Percentiles rank a stretch among this genome's conserved stretches.
These are phyloP conservation scores for Apus apus DNA, from an alignment of 2,113 vertebrate species.

Conservation along the genomic window DNA sequence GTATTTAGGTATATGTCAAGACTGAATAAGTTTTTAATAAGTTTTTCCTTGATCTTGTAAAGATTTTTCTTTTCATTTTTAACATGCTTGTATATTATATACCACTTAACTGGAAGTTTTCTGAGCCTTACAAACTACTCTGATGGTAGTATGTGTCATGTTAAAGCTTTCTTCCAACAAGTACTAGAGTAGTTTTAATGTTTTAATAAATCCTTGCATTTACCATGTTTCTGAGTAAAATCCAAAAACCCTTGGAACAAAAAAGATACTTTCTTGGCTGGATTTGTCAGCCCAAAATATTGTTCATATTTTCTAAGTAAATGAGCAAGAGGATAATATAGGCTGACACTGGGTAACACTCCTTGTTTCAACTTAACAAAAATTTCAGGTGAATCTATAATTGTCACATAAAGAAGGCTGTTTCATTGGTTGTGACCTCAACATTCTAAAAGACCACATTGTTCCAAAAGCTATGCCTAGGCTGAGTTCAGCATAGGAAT, in stretches of 20 bases:
- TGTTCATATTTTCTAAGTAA: neutral
- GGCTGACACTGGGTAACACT: neutral
- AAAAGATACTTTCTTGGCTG: neutral
- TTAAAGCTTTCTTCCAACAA: neutral
- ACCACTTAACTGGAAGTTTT: neutral
- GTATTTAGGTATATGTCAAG: neutral
- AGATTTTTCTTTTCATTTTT: neutral
- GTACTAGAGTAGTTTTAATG: neutral
- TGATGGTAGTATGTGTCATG: neutral
- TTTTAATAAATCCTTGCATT: constrained; percentile 23
- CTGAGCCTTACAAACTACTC: neutral
- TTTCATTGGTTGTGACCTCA: neutral
- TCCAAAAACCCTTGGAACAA: neutral
- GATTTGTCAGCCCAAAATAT: neutral
- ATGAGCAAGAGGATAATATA: neutral
- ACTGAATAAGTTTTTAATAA: neutral
- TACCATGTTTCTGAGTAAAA: neutral
- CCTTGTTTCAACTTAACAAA: neutral
- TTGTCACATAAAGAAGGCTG: neutral
- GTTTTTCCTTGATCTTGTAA: neutral
- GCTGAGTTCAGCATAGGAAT: neutral
- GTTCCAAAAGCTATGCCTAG: neutral
- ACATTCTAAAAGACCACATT: neutral
- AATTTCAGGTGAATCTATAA: neutral
- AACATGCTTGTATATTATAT: neutral